These are phyloP conservation scores for Bursaphelenchus mucronatus DNA, from an alignment of 1,140 invertebrate species.

Conservation along the genomic window DNA sequence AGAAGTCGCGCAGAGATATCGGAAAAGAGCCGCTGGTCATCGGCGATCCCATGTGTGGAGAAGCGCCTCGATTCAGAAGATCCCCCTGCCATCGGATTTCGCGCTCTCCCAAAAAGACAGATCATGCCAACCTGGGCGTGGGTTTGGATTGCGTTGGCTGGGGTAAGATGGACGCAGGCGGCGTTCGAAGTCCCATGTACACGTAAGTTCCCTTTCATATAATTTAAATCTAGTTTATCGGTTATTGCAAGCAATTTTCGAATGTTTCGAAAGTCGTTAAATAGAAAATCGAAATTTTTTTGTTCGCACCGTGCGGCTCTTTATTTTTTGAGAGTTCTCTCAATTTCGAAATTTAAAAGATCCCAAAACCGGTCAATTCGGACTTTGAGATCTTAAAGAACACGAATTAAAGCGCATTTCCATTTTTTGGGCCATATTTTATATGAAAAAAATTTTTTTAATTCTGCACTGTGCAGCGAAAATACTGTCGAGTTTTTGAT, in stretches of 20 bases:
- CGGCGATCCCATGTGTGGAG: no score
- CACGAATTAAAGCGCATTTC: neutral
- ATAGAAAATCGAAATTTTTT: neutral
- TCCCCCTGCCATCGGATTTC: no score
- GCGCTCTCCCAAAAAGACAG: no score
- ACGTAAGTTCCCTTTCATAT: slow-evolving; percentile 38
- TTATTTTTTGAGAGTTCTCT: slow-evolving; percentile 1
- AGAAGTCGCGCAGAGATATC: no score
- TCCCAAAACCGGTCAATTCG: neutral
- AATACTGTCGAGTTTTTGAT: slow-evolving; percentile 12
- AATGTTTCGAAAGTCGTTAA: neutral
- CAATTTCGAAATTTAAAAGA: slow-evolving; percentile 15
- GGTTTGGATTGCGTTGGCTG: no score
- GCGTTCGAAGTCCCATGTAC: slow-evolving; percentile 55
- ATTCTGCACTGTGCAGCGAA: neutral
- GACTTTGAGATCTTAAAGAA: neutral
- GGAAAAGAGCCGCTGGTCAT: no score
- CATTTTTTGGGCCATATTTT: neutral
- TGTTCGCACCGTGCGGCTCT: neutral
- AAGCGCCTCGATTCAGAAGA: no score
- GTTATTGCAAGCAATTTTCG: neutral
- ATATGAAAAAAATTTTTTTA: neutral
- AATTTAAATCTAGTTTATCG: slow-evolving; percentile 1
- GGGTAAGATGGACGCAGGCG: neutral
- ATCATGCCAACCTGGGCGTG: no score